A percentile compares a stretch with the other conserved stretches of the same genome.
These are phyloP conservation scores for Iselma pallidipennis DNA, from an alignment of 2,888 invertebrate species.

Conservation along the genomic window DNA sequence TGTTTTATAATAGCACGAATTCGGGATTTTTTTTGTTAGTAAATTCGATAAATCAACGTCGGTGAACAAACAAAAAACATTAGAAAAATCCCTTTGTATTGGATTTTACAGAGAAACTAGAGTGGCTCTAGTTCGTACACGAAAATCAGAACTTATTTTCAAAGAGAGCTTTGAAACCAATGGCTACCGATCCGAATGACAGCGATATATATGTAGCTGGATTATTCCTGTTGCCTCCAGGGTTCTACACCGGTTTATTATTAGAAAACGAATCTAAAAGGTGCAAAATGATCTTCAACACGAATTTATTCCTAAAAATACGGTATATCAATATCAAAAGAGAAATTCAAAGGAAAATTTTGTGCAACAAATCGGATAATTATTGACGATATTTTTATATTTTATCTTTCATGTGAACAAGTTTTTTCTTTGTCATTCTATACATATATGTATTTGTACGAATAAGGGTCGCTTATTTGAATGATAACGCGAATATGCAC, in stretches of 20 bases:
- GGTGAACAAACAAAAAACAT: no score
- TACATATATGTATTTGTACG: not conserved
- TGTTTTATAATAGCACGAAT: no score
- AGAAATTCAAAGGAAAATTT: no score
- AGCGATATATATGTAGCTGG: not conserved
- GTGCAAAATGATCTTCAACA: not conserved
- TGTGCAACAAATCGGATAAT: not conserved
- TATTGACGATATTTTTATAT: not conserved
- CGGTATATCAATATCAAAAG: no score
- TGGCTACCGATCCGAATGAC: not conserved
- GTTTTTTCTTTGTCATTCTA: not conserved
- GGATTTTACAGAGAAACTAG: not conserved
- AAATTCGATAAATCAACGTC: no score
- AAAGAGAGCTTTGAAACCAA: not conserved
- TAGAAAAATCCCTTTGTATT: not conserved
- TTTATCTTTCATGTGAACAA: not conserved
- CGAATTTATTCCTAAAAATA: no score
- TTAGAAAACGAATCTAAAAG: not conserved
- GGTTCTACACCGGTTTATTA: not conserved
- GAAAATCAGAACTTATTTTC: no score
- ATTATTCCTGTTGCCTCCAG: not conserved
- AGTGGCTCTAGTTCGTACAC: no score
- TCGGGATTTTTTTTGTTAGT: no score
- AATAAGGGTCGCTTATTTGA: not conserved
- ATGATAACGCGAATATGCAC: slow-evolving; percentile 15